These are phyloP conservation scores for Nycteola revayana DNA, from an alignment of 2,888 invertebrate genomes.

Conservation along the genomic window DNA sequence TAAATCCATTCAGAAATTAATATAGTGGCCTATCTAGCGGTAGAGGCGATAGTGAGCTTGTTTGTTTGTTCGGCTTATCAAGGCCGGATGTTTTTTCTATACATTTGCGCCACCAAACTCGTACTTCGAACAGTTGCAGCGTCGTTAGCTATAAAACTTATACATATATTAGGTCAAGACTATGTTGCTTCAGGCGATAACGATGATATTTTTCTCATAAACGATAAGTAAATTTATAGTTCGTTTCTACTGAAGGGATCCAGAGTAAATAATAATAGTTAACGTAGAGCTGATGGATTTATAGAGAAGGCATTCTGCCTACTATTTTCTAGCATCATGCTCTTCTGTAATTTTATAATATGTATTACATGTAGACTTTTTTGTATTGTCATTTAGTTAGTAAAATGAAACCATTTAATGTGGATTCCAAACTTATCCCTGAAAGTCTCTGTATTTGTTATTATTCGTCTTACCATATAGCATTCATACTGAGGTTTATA, in stretches of 20 bases:
- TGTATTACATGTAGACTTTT: too few relatives aligned
- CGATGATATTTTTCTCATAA: conserved; percentile 55
- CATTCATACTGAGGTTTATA: too few relatives aligned
- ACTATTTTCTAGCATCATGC: conserved; percentile 1
- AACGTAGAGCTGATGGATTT: conserved; percentile 23
- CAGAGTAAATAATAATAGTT: conserved; percentile 39
- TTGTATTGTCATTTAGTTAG: too few relatives aligned
- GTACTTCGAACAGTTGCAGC: conserved; percentile 66
- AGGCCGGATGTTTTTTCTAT: conserved; percentile 81
- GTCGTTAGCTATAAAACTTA: conserved; percentile 64
- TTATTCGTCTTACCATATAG: too few relatives aligned
- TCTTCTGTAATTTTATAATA: too few relatives aligned
- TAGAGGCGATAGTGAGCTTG: conserved; percentile 77
- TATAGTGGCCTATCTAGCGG: conserved; percentile 70
- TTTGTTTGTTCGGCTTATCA: conserved; percentile 80
- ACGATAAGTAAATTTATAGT: conserved; percentile 43
- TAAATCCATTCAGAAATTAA: conserved; percentile 65
- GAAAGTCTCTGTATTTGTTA: too few relatives aligned
- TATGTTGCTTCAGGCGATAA: conserved; percentile 63
- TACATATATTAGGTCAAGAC: conserved; percentile 64
- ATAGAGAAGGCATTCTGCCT: conserved; percentile 16
- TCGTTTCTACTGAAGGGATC: conserved; percentile 14
- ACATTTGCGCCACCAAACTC: conserved; percentile 74
- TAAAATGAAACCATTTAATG: too few relatives aligned
- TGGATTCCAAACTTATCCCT: too few relatives aligned